Evolutionary conservation across 2,888 invertebrate genomes (phyloP).

Genomic region (Dolichomitus sp.): DNA sequence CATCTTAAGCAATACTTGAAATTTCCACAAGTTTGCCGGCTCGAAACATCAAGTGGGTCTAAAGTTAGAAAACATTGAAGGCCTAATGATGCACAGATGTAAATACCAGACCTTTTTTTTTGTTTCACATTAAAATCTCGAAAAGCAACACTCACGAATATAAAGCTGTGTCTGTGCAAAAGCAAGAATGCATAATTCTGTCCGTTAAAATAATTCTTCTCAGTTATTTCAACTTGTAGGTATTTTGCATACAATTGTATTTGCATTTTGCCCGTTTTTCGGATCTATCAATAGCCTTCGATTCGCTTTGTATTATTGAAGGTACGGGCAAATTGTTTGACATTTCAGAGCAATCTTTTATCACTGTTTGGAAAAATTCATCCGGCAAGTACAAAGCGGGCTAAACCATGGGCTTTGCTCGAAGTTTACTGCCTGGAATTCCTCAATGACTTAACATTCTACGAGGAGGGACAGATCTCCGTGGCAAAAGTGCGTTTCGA

Average conservation of each 20-base stretch:
- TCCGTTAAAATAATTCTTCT: too few relatives aligned
- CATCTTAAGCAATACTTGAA: too few relatives aligned
- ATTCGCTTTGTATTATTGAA: background rate
- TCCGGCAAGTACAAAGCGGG: slow-evolving; percentile 87
- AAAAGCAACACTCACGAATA: background rate
- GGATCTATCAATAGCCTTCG: too few relatives aligned
- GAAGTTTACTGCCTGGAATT: slow-evolving; percentile 88
- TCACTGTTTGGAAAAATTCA: slow-evolving; percentile 86
- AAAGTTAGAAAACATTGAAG: too few relatives aligned
- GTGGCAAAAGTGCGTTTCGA: slow-evolving; percentile 85
- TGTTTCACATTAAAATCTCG: background rate
- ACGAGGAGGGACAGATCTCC: slow-evolving; percentile 87
- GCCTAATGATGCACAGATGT: too few relatives aligned
- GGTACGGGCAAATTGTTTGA: background rate
- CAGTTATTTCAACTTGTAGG: too few relatives aligned
- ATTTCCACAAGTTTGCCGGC: too few relatives aligned
- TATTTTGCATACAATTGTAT: too few relatives aligned
- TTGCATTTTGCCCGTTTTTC: too few relatives aligned
- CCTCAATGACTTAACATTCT: slow-evolving; percentile 86
- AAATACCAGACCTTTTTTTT: background rate
- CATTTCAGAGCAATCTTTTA: slow-evolving; percentile 86
- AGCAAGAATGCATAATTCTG: too few relatives aligned
- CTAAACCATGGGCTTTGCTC: slow-evolving; percentile 87
- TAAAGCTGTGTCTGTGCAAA: too few relatives aligned
- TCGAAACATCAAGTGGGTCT: too few relatives aligned